phyloP scores from a whole-genome alignment of 1,140 invertebrate species.

The Ceratina australensis region DNA sequence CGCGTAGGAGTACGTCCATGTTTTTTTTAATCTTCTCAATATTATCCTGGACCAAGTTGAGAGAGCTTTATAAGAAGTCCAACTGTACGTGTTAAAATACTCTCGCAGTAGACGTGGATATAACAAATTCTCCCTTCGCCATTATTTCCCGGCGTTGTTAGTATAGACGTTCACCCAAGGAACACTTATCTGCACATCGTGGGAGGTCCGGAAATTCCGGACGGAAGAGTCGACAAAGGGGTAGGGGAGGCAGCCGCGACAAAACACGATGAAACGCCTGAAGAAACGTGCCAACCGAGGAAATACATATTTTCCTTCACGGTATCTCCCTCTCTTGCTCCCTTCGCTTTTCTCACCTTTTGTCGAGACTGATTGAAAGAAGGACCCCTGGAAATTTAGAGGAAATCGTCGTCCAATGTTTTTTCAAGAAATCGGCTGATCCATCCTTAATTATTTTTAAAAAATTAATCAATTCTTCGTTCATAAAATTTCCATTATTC shows the following conservation, averaged over 20 bases:
- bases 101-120: neutral
- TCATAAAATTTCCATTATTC: no score
- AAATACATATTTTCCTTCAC: constrained; percentile 31
- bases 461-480: no score
- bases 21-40: no score
- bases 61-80: neutral
- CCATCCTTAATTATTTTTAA: no score
- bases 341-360: neutral
- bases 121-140: neutral
- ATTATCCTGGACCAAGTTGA: no score
- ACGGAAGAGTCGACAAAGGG: neutral
- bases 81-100: neutral
- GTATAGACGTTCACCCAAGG: neutral
- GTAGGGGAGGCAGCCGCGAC: neutral
- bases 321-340: neutral
- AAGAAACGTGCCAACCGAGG: neutral
- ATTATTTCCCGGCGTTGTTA: neutral
- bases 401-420: neutral
- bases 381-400: constrained; percentile 12
- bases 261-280: constrained; percentile 13
- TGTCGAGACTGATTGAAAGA: neutral
- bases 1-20: no score
- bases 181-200: neutral
- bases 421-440: neutral
- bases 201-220: neutral